Evolutionary conservation across 2,113 vertebrate species (phyloP).

Genomic region (Pseudorhombus dupliciocellatus): DNA sequence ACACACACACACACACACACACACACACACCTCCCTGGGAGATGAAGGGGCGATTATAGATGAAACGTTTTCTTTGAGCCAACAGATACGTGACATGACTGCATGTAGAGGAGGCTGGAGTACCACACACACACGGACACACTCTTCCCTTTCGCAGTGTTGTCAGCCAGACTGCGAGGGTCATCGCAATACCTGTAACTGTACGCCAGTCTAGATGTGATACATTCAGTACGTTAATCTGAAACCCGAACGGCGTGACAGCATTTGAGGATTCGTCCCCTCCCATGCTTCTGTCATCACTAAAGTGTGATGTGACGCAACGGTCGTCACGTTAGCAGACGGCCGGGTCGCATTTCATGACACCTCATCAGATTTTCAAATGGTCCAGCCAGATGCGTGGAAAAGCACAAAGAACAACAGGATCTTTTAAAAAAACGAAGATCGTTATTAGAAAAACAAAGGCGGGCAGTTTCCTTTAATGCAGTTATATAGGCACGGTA

Average conservation of each 20-base stretch:
- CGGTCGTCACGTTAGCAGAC: conserved; percentile 3
- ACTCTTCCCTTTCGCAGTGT: conserved; percentile 1
- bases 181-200: conserved; percentile 68
- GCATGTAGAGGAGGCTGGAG: conserved; percentile 20
- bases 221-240: conserved; percentile 44
- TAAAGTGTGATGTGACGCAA: conserved; percentile 40
- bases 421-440: not conserved
- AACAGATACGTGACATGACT: conserved; percentile 59
- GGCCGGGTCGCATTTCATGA: conserved; percentile 22
- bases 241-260: conserved; percentile 43
- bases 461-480: conserved; percentile 2
- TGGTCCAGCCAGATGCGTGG: no score
- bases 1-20: conserved; percentile 18
- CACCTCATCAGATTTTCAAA: conserved; percentile 28
- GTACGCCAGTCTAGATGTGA: conserved; percentile 49
- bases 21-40: conserved; percentile 45
- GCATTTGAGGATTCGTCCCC: conserved; percentile 37
- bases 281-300: conserved; percentile 23
- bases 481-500: conserved; percentile 30
- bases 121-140: conserved; percentile 1
- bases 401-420: not conserved
- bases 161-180: conserved; percentile 55
- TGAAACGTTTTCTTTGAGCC: conserved; percentile 64
- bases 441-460: conserved; percentile 6
- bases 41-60: conserved; percentile 70